A percentile compares a stretch with the other conserved stretches of the same genome.
phyloP scores from a whole-genome alignment of 2,888 invertebrate genomes.

The Steinernema hermaphroditum region DNA sequence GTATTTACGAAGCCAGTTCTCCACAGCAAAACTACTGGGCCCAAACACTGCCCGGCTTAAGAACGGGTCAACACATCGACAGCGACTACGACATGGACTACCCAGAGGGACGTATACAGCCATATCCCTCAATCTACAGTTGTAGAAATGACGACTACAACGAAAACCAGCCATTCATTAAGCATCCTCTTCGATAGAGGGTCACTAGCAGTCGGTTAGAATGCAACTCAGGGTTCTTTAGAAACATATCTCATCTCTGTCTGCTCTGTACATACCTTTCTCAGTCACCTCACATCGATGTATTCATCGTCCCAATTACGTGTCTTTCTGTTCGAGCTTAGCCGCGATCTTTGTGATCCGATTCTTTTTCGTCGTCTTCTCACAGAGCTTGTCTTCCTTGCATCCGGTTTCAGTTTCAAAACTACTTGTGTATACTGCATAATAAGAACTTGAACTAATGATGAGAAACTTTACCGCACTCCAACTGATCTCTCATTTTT shows the following conservation, averaged over 20 bases:
- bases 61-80: constrained; percentile 10
- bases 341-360: background rate
- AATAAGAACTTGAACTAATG: background rate
- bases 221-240: background rate
- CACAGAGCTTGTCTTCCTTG: background rate
- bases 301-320: background rate
- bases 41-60: constrained; percentile 10
- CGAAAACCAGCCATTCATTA: constrained; percentile 22
- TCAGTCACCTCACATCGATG: background rate
- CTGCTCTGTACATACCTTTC: constrained; percentile 1
- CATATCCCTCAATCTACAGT: constrained; percentile 21
- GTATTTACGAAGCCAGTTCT: constrained; percentile 14
- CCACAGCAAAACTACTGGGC: constrained; percentile 25
- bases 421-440: background rate
- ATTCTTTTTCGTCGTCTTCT: background rate
- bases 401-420: background rate
- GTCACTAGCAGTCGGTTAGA: background rate
- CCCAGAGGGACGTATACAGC: constrained; percentile 18
- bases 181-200: constrained; percentile 10
- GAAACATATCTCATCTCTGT: constrained; percentile 1
- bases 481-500: too few species aligned
- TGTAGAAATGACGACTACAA: constrained; percentile 18
- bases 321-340: constrained; percentile 14
- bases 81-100: constrained; percentile 25
- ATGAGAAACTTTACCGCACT: too few species aligned